Evolutionary conservation across 2,888 invertebrate species (phyloP), one percentile per base, ranked within the genome.

Genomic region (Lepas anatifera): DNA sequence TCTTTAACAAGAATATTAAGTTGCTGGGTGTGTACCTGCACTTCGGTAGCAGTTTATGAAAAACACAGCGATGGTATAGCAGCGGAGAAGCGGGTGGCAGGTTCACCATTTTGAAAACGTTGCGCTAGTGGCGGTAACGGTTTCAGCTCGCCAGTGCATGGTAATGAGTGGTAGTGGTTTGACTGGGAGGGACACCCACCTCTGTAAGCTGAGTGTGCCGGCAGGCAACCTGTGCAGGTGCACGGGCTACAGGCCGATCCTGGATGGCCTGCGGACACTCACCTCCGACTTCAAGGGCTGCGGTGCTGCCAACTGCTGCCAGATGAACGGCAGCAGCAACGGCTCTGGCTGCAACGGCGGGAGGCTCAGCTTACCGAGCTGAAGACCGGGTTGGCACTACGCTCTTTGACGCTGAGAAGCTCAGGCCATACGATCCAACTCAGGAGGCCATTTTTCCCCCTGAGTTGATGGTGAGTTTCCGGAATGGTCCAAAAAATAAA

Each of bases 391-490:
- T 46, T 1, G 67, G 48, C 11, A 29, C 41, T 3, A 37, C 37
- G 72, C 77, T 87, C 22, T 86, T 86, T 75, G 82, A 85, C 75
- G 81, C 85, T 10, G 83, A 82, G 66, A 82, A 85, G 74, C 93
- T 90, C 77, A 78, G 81, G 32, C 89, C 90, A 0, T 89, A 88
- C 74, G 88, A 92, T 81, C 83, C 88, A 1, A 84, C 87, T 0
- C 95, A 95, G 79, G 95, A 95, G 80, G 88, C 90, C 2, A 95
- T 95, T 75, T 96, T 95, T 77, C 95, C 95, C 25, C 90, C 94
- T 7, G 94, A 94, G 78, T 80, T 95, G 13, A 63, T 37, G 63
- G 63, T 63, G 10, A 32, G n/a, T 50, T 10, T 41, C 41, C n/a
- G n/a, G n/a, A n/a, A n/a, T n/a, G n/a, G n/a, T n/a, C n/a, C n/a